Percentiles rank a stretch among this genome's conserved stretches.
These are phyloP conservation scores for Drosophila hydei DNA, from an alignment of 1,140 invertebrate genomes.

Conservation along the genomic window DNA sequence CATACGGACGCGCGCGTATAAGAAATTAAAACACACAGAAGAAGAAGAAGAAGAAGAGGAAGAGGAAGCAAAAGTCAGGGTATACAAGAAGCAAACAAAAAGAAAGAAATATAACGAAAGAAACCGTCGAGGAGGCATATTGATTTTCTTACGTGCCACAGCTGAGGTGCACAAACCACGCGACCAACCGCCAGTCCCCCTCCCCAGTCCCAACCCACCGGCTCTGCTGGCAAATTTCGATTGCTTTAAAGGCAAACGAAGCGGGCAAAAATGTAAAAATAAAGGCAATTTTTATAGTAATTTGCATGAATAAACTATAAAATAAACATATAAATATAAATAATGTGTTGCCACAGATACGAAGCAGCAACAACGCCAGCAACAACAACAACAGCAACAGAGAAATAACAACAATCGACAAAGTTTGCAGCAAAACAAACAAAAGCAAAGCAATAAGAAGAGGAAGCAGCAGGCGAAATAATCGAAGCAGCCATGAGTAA, in stretches of 20 bases:
- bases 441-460: constrained; percentile 53
- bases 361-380: constrained; percentile 41
- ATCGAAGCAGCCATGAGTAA: constrained; percentile 61
- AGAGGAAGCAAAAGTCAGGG: neutral
- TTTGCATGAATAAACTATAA: constrained; percentile 83
- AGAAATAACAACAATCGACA: constrained; percentile 43
- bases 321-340: constrained; percentile 82
- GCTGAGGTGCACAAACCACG: constrained; percentile 27
- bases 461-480: constrained; percentile 50
- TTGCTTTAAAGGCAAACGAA: constrained; percentile 57
- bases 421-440: constrained; percentile 56
- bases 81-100: constrained; percentile 13
- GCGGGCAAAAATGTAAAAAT: constrained; percentile 66
- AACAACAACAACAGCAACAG: constrained; percentile 16
- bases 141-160: constrained; percentile 66
- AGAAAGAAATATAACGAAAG: constrained; percentile 7
- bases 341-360: constrained; percentile 75
- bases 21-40: constrained; percentile 67
- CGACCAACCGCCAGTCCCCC: neutral
- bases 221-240: constrained; percentile 13
- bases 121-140: constrained; percentile 67
- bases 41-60: neutral
- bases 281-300: constrained; percentile 81
- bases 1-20: constrained; percentile 64
- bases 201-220: neutral